These are phyloP conservation scores for Rhabdomys pumilio DNA, from an alignment of 2,797 vertebrate genomes.

Conservation along the genomic window DNA sequence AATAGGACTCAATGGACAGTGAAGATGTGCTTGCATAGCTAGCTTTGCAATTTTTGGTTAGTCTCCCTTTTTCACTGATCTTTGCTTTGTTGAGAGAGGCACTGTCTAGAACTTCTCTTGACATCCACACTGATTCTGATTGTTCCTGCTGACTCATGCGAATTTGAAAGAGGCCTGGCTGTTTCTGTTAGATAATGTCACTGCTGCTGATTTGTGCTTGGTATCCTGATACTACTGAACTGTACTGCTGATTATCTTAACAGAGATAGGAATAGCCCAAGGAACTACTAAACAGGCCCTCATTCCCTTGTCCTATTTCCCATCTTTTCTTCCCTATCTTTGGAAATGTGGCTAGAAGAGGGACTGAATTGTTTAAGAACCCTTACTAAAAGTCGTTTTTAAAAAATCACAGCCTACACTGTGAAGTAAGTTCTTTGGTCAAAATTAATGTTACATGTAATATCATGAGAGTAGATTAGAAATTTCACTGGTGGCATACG, in stretches of 20 bases:
- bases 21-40: background rate
- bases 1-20: background rate
- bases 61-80: background rate
- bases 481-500: background rate
- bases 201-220: background rate
- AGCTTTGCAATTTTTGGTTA: background rate
- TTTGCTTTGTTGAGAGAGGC: background rate
- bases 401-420: background rate
- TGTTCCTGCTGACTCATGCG: background rate
- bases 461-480: background rate
- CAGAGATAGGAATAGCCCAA: no score
- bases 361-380: background rate
- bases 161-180: background rate
- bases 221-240: no score
- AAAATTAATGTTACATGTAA: background rate
- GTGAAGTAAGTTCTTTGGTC: background rate
- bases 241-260: no score
- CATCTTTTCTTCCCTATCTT: background rate
- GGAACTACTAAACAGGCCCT: no score
- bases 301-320: background rate
- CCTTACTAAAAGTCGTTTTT: no score
- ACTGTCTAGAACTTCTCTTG: background rate
- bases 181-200: background rate
- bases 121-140: background rate
- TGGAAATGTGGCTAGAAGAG: background rate